Base-by-base conservation (phyloP, 2,797 vertebrate genomes). In the Perodicticus potto region DNA sequence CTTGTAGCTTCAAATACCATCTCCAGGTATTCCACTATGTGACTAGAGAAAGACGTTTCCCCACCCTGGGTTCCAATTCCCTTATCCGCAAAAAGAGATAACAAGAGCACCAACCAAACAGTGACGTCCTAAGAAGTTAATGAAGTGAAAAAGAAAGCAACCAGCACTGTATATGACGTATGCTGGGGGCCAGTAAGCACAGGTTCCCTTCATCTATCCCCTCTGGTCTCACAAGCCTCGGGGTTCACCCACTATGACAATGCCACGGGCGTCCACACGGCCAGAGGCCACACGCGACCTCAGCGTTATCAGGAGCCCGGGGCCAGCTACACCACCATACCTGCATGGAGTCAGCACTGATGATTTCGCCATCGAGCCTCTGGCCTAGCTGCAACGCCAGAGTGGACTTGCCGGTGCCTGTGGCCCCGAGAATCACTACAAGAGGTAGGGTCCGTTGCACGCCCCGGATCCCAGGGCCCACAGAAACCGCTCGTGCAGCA, bases 281-380 rank as follows among this genome's bases (percentile, higher is more conserved):
- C 57, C 82, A 20, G 43, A 69, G 81, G 81, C 81, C 83, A 14
- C 77, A 69, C 23, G 53, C 27, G 77, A 85, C 83, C 92, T 63
- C 77, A 9, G 37, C 27, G 6, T 72, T 57, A 45, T n/a, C 74
- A 76, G 53, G 53, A 32, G 73, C 59, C 83, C 2, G 32, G 25
- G 45, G 49, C 43, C 59, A 32, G 53, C 57, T 32, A 37, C 86
- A 55, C 57, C 10, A 63, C 23, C 83, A 94, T 98, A 99, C 99
- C 99, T 99, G 99, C 99, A 99, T 99, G 96, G 99, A 99, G 98
- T 99, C 99, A 2, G 99, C 99, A 98, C 99, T 99, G 98, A 99
- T 98, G 89, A 99, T 99, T 96, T 99, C 99, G 7, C 99, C 99
- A 77, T 98, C 98, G 3, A 99, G 98, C 32, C 98, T 98, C 97